phyloP scores from a whole-genome alignment of 2,888 invertebrate genomes.

The Candidula unifasciata region DNA sequence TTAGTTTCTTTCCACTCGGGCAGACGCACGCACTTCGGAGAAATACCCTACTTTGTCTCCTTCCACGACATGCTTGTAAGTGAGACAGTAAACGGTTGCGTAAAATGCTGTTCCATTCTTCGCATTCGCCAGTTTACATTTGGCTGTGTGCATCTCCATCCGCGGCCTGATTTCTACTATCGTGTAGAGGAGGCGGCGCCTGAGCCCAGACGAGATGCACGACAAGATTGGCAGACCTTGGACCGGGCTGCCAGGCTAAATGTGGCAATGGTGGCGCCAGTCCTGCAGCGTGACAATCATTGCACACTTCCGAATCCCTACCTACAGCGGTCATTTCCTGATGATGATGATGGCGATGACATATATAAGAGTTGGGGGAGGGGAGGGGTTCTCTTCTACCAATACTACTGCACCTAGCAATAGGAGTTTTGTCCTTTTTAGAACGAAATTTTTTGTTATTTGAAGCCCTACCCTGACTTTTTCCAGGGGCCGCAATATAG shows the following conservation, averaged over 20 bases:
- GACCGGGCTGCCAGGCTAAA: neutral
- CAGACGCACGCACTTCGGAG: no score
- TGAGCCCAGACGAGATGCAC: conserved; percentile 24
- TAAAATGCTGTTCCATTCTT: neutral
- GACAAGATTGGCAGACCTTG: conserved; percentile 23
- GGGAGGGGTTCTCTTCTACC: no score
- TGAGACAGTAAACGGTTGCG: no score
- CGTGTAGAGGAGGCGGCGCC: neutral
- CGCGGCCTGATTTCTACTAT: neutral
- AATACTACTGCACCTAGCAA: no score
- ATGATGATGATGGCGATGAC: conserved; percentile 14
- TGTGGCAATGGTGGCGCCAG: conserved; percentile 37
- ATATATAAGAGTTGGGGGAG: neutral
- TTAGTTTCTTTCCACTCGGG: no score
- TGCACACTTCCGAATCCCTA: conserved; percentile 19
- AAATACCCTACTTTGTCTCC: no score
- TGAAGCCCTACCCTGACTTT: no score
- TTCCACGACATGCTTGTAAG: no score
- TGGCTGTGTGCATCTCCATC: neutral
- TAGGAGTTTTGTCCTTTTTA: no score
- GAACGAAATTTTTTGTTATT: no score
- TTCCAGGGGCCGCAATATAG: no score
- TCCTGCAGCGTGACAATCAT: conserved; percentile 33
- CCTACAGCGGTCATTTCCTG: neutral
- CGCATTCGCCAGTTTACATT: neutral